Conservation (phyloP, 2,797 vertebrate species). For the Poeciliopsis infans region DNA sequence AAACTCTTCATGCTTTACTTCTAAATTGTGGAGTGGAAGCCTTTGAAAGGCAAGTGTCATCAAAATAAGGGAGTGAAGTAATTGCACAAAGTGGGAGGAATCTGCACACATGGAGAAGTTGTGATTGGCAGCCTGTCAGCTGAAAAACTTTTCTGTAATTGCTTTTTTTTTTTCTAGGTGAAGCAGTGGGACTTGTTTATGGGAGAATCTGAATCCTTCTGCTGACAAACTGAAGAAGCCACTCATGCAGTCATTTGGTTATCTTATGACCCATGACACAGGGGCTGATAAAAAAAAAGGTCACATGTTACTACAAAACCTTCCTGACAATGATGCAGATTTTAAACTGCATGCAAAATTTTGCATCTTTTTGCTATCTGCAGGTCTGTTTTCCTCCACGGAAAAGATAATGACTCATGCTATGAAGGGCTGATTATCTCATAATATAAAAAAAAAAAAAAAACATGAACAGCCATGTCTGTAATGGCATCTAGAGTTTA, state of each 20-base stretch:
- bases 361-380: slow-evolving; percentile 76
- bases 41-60: slow-evolving; percentile 59
- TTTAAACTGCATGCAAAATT: slow-evolving; percentile 59
- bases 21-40: slow-evolving; percentile 38
- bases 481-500: slow-evolving; percentile 56
- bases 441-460: slow-evolving; percentile 65
- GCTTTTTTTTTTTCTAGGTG: slow-evolving; percentile 61
- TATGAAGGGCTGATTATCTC: slow-evolving; percentile 78
- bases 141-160: slow-evolving; percentile 61
- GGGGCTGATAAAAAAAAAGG: slow-evolving; percentile 56
- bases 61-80: slow-evolving; percentile 49
- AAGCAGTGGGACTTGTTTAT: slow-evolving; percentile 64
- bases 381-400: slow-evolving; percentile 14
- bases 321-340: slow-evolving; percentile 67
- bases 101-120: slow-evolving; percentile 40
- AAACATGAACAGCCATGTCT: slow-evolving; percentile 75
- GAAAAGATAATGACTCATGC: slow-evolving; percentile 76
- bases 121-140: slow-evolving; percentile 63
- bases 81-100: slow-evolving; percentile 38
- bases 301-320: slow-evolving; percentile 47
- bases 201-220: slow-evolving; percentile 59
- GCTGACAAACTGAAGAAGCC: slow-evolving; percentile 55
- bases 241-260: slow-evolving; percentile 63
- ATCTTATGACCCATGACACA: slow-evolving; percentile 68
- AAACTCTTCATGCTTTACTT: slow-evolving; percentile 42